Evolutionary conservation across 2,797 vertebrate genomes (phyloP).

Genomic region (Pteropus rufus): DNA sequence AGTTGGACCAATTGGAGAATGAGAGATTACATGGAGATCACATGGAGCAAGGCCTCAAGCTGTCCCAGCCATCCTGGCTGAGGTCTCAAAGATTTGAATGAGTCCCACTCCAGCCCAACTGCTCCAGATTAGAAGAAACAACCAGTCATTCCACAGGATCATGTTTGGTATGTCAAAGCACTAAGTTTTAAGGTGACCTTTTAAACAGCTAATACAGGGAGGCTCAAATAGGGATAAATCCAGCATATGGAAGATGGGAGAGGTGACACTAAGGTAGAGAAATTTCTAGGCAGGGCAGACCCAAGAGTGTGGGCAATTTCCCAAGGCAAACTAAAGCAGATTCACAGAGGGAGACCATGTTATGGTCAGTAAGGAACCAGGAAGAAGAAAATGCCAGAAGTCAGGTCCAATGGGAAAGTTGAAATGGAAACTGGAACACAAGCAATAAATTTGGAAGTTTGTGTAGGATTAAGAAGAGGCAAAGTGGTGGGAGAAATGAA

Average conservation of each 20-base stretch:
- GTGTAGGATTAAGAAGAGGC: neutral
- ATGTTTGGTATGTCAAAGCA: neutral
- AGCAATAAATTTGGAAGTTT: neutral
- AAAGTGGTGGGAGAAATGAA: neutral
- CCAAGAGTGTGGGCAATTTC: neutral
- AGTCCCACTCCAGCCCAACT: neutral
- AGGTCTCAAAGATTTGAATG: neutral
- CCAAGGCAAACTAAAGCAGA: neutral
- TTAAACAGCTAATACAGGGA: neutral
- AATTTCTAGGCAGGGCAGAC: neutral
- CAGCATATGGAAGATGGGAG: neutral
- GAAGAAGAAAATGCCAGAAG: constrained; percentile 13
- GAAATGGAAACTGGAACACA: neutral
- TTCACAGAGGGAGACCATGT: neutral
- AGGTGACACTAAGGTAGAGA: neutral
- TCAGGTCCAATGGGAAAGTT: neutral
- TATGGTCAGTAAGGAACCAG: neutral
- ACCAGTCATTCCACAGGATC: neutral
- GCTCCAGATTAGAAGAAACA: neutral
- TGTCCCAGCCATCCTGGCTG: neutral
- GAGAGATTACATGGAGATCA: neutral
- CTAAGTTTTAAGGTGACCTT: neutral
- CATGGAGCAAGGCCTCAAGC: neutral
- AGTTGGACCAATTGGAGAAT: neutral
- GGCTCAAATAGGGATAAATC: neutral